Evolutionary conservation across 1,140 invertebrate species (phyloP).

Genomic region (Scaptomyza hsui): DNA sequence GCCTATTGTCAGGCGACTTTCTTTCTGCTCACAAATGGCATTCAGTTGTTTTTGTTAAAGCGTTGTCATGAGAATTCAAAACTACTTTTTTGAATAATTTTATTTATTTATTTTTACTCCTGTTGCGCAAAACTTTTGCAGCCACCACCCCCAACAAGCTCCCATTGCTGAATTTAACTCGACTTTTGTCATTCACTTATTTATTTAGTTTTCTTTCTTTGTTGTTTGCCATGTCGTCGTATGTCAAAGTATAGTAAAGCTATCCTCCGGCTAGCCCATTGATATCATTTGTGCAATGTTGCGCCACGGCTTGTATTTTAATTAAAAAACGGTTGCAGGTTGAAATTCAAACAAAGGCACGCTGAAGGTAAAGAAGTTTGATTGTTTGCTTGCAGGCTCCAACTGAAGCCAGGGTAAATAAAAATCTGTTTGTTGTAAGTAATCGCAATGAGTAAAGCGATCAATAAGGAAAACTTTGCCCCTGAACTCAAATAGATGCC

Average conservation of each 20-base stretch:
- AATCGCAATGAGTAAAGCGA: no score
- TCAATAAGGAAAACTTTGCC: no score
- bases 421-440: no score
- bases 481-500: no score
- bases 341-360: background rate
- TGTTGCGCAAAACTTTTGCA: slow-evolving; percentile 58
- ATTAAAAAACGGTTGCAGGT: slow-evolving; percentile 33
- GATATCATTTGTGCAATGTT: slow-evolving; percentile 21
- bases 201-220: slow-evolving; percentile 69
- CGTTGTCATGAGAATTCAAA: slow-evolving; percentile 75
- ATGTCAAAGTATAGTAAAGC: slow-evolving; percentile 59
- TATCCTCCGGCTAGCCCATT: slow-evolving; percentile 36
- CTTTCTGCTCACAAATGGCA: slow-evolving; percentile 73
- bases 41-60: slow-evolving; percentile 76
- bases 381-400: slow-evolving; percentile 2
- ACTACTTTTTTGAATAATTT: slow-evolving; percentile 77
- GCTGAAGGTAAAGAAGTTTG: slow-evolving; percentile 10
- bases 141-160: background rate
- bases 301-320: slow-evolving; percentile 39
- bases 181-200: slow-evolving; percentile 71
- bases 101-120: slow-evolving; percentile 69
- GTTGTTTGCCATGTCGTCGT: slow-evolving; percentile 43
- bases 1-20: slow-evolving; percentile 24
- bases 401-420: background rate
- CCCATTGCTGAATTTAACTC: slow-evolving; percentile 26